These are phyloP conservation scores for Tetropium fuscum DNA, from an alignment of 2,888 invertebrate species.

Conservation along the genomic window DNA sequence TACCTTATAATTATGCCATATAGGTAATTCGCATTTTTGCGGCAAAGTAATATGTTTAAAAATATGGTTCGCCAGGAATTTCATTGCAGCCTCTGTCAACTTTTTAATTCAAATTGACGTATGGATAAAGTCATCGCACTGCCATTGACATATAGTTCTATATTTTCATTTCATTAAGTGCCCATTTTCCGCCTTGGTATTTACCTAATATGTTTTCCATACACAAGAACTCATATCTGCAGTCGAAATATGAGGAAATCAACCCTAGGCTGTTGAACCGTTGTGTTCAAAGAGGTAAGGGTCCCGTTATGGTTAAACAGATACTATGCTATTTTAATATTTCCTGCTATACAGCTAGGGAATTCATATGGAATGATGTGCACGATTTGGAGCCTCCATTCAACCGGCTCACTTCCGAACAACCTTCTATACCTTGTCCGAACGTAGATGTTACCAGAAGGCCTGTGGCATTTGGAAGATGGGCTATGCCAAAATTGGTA, in stretches of 20 bases:
- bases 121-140: too few relatives aligned
- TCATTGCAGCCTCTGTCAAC: too few relatives aligned
- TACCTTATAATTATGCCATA: too few relatives aligned
- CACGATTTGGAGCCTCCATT: slow-evolving; percentile 59
- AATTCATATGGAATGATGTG: slow-evolving; percentile 42
- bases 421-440: slow-evolving; percentile 64
- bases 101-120: too few relatives aligned
- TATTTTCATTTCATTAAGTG: too few relatives aligned
- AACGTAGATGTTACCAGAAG: slow-evolving; percentile 64
- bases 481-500: slow-evolving; percentile 65
- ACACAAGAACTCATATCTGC: slow-evolving; percentile 62
- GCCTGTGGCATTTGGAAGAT: slow-evolving; percentile 63
- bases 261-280: slow-evolving; percentile 62
- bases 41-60: too few relatives aligned
- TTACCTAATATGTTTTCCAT: slow-evolving; percentile 54
- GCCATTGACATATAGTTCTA: too few relatives aligned
- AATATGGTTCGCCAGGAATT: too few relatives aligned
- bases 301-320: too few relatives aligned
- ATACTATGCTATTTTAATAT: too few relatives aligned
- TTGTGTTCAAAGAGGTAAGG: slow-evolving; percentile 52
- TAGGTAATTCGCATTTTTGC: too few relatives aligned
- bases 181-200: too few relatives aligned
- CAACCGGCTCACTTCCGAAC: slow-evolving; percentile 60
- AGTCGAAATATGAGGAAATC: slow-evolving; percentile 52
- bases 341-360: slow-evolving; percentile 12